phyloP scores from a whole-genome alignment of 2,888 invertebrate species.

The Parascotia fuliginaria region DNA sequence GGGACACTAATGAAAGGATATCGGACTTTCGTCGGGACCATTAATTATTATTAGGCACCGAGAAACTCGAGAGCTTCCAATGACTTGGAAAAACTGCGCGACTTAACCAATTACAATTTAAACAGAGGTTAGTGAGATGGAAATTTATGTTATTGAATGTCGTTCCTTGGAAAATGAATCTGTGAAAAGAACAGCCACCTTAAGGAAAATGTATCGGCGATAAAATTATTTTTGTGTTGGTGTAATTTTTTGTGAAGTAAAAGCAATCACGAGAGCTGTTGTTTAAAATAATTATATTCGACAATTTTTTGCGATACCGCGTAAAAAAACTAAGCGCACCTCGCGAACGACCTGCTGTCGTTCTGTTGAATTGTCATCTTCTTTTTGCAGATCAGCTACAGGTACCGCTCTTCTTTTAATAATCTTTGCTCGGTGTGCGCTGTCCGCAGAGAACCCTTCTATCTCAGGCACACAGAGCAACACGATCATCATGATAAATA shows the following conservation, averaged over 20 bases:
- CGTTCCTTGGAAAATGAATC: constrained; percentile 2
- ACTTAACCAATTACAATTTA: constrained; percentile 73
- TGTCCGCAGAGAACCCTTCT: constrained; percentile 32
- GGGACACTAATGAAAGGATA: constrained; percentile 84
- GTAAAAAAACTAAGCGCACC: constrained; percentile 35
- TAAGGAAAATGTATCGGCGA: background rate
- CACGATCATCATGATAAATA: constrained; percentile 50
- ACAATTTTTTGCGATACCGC: too few relatives aligned
- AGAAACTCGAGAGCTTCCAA: constrained; percentile 69
- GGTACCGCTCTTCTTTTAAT: constrained; percentile 3
- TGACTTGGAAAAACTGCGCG: constrained; percentile 78
- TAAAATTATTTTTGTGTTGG: too few relatives aligned
- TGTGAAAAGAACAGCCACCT: background rate
- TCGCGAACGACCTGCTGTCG: constrained; percentile 34
- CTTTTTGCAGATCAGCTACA: constrained; percentile 1
- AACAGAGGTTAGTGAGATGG: constrained; percentile 56
- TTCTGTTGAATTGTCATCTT: constrained; percentile 10
- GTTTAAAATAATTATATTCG: too few relatives aligned
- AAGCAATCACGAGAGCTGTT: too few relatives aligned
- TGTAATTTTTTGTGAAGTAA: too few relatives aligned
- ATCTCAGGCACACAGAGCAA: constrained; percentile 47
- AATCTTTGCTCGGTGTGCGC: constrained; percentile 26
- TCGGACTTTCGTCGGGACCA: constrained; percentile 80
- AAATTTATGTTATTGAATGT: constrained; percentile 51
- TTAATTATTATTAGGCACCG: constrained; percentile 83